A percentile compares a stretch with the other conserved stretches of the same genome.
phyloP scores from a whole-genome alignment of 2,797 vertebrate genomes.

The Argyrosomus regius region DNA sequence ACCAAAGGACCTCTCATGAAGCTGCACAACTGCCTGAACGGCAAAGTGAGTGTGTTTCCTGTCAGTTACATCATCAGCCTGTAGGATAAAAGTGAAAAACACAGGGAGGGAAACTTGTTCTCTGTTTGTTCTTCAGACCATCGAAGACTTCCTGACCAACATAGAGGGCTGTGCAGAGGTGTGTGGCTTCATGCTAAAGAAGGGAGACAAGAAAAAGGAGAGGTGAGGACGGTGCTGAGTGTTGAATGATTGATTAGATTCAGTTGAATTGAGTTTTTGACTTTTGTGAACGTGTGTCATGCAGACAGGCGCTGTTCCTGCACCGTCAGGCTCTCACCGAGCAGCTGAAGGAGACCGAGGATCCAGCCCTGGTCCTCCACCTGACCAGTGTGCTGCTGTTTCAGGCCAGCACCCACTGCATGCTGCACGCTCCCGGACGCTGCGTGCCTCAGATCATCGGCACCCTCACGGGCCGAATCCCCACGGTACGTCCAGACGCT shows the following conservation, averaged over 20 bases:
- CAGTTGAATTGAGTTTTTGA: too few species aligned
- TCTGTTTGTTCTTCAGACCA: constrained; percentile 78
- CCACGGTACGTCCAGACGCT: constrained; percentile 83
- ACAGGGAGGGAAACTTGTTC: neutral
- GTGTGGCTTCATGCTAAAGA: constrained; percentile 95
- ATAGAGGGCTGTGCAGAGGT: constrained; percentile 91
- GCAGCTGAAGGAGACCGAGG: constrained; percentile 92
- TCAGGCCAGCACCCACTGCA: constrained; percentile 91
- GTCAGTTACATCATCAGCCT: constrained; percentile 1
- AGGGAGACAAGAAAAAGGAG: constrained; percentile 96
- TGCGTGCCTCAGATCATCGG: constrained; percentile 95
- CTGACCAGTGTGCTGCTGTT: constrained; percentile 94
- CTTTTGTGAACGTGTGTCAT: neutral
- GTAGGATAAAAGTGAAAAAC: neutral
- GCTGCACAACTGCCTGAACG: constrained; percentile 92
- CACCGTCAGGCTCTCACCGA: constrained; percentile 94
- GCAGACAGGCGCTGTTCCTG: constrained; percentile 88
- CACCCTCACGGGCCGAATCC: constrained; percentile 88
- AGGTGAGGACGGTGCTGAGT: constrained; percentile 81
- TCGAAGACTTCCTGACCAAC: constrained; percentile 92
- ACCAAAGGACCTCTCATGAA: constrained; percentile 90
- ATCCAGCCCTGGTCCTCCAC: constrained; percentile 94
- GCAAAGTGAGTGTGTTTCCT: constrained; percentile 87
- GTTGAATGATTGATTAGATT: too few species aligned
- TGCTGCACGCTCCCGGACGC: constrained; percentile 96